Percentiles rank a stretch among this genome's conserved stretches.
Evolutionary conservation across 30 jellyfish, hydroid and myxozoan species (phyloP).

Genomic region (Euphysa ruthae): DNA sequence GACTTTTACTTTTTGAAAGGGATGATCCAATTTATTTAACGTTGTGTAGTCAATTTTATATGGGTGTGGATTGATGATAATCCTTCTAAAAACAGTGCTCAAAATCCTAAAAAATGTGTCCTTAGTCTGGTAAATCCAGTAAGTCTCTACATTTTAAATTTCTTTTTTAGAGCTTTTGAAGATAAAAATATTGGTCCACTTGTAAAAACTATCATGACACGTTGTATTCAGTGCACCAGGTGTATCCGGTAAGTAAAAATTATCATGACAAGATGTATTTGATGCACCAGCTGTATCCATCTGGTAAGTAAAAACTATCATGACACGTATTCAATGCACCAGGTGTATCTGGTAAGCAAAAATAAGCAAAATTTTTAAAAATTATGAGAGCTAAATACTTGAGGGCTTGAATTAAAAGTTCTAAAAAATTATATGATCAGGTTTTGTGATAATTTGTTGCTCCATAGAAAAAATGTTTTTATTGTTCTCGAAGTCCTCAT

Average conservation of each 20-base stretch:
- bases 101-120: no score
- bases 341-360: slow-evolving; percentile 94
- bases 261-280: slow-evolving; percentile 97
- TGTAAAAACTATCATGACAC: slow-evolving; percentile 95
- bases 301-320: slow-evolving; percentile 89
- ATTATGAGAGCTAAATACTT: not conserved
- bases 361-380: no score
- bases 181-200: slow-evolving; percentile 96
- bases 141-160: no score
- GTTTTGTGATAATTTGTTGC: no score
- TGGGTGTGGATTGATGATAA: no score
- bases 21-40: no score
- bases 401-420: not conserved
- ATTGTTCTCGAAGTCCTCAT: no score
- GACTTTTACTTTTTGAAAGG: no score
- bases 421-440: not conserved
- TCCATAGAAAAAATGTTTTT: no score
- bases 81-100: no score
- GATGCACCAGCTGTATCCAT: slow-evolving; percentile 90
- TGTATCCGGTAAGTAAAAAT: slow-evolving; percentile 96
- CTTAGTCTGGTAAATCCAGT: no score
- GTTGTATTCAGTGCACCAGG: slow-evolving; percentile 97
- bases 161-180: slow-evolving; percentile 77
- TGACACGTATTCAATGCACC: slow-evolving; percentile 98
- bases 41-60: no score